These are phyloP conservation scores for Hedychridium roseum DNA, from an alignment of 2,888 invertebrate species.

Conservation along the genomic window DNA sequence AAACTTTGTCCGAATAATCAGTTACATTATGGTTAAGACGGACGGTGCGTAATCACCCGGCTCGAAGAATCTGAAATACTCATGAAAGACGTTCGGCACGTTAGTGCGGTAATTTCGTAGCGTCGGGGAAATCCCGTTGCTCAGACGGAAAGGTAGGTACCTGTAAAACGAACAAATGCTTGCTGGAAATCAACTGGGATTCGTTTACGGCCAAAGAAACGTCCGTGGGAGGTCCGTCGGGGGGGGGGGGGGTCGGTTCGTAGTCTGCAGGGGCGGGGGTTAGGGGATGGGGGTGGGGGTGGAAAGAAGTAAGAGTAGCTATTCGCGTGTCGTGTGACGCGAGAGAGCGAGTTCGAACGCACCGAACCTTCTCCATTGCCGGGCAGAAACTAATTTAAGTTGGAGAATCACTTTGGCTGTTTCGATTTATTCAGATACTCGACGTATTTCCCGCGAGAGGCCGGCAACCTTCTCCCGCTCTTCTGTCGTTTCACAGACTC, in stretches of 20 bases:
- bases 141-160: too few relatives aligned
- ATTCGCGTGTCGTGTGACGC: constrained; percentile 15
- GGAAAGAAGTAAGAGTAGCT: constrained; percentile 11
- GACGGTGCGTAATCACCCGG: too few relatives aligned
- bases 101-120: too few relatives aligned
- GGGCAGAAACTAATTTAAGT: constrained; percentile 61
- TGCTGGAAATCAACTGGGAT: constrained; percentile 39
- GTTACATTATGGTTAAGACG: too few relatives aligned
- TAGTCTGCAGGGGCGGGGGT: neutral
- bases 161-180: constrained; percentile 40
- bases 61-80: too few relatives aligned
- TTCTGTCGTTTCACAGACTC: constrained; percentile 18
- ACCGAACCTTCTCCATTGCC: constrained; percentile 35
- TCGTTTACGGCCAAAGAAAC: constrained; percentile 38
- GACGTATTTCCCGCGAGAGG: constrained; percentile 58
- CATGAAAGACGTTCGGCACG: too few relatives aligned
- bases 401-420: constrained; percentile 61
- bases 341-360: neutral
- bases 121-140: too few relatives aligned
- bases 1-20: too few relatives aligned
- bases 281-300: neutral
- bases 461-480: constrained; percentile 17
- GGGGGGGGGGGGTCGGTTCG: neutral
- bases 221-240: constrained; percentile 12
- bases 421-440: constrained; percentile 62